Evolutionary conservation across 2,113 vertebrate species (phyloP), one percentile per base, ranked within the genome.

Genomic region (Hiodon tergisus): DNA sequence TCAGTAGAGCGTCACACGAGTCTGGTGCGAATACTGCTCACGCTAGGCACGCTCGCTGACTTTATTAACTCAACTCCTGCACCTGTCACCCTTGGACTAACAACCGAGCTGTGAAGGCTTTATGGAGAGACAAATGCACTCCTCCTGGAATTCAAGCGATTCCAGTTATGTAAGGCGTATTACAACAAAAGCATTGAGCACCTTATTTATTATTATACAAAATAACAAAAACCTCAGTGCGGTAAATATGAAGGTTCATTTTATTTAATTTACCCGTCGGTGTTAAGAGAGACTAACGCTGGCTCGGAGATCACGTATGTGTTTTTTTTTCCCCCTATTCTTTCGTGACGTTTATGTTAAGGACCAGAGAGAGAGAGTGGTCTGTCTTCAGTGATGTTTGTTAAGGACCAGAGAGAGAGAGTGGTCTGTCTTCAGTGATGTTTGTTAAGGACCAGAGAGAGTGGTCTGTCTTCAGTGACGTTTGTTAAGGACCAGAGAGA

Each of bases 81-180:
- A 61, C 59, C 66, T 76, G 54, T 31, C 31, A 52, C 14, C 52
- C 68, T 69, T 71, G 63, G 46, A 67, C 52, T 75, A 50, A 72
- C 65, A 67, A 55, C 61, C 50, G 62, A 69, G 7, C 31, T 13
- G 10, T 62, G 58, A 65, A 51, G 5, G 46, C 69, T 65, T 70
- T 59, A 71, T 55, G 69, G 72, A 67, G 48, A 55, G 63, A 66
- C 67, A 74, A 76, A 78, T 67, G 52, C 75, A 48, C 55, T 61
- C 54, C 54, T 60, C 11, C 71, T 60, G 68, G 75, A 74, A 71
- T 67, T 50, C 4, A 8, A 61, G 72, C 69, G 65, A 59, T 69
- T 73, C 67, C 54, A 11, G 5, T 72, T 70, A 59, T 67, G 31
- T 71, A 72, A 59, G 14, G 31, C 8, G 50, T 53, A 46, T 16